Conservation (phyloP, 2,888 invertebrate species). For the Polydesmus complanatus region DNA sequence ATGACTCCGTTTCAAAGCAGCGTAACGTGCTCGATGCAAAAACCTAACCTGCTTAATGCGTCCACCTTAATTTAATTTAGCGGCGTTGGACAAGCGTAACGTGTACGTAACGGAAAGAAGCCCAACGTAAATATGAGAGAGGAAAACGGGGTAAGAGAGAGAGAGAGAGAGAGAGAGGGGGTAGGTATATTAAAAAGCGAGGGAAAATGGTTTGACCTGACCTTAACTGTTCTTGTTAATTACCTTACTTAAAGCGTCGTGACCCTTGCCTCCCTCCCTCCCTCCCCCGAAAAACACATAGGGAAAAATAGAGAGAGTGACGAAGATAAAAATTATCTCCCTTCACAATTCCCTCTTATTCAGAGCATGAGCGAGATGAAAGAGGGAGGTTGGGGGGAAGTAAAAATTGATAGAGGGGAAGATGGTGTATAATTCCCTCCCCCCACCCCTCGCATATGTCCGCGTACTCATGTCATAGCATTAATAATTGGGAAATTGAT, state of each 20-base stretch:
- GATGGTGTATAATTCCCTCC: not conserved
- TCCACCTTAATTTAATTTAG: no score
- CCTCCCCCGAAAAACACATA: no score
- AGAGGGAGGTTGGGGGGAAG: not conserved
- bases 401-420: not conserved
- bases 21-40: no score
- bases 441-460: slow-evolving; percentile 5
- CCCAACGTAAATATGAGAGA: no score
- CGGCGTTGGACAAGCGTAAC: no score
- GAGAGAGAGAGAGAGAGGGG: no score
- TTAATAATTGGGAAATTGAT: slow-evolving; percentile 17
- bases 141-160: no score
- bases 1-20: no score
- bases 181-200: not conserved
- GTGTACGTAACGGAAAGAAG: no score
- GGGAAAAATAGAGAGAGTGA: not conserved
- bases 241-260: slow-evolving; percentile 13
- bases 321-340: not conserved
- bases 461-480: slow-evolving; percentile 5
- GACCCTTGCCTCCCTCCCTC: slow-evolving; percentile 10
- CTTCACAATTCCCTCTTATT: not conserved
- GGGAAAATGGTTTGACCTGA: not conserved
- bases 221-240: slow-evolving; percentile 15
- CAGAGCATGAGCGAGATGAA: not conserved
- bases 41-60: no score